Conservation (phyloP, 2,797 vertebrate species). For the Arrhamphus sclerolepis region DNA sequence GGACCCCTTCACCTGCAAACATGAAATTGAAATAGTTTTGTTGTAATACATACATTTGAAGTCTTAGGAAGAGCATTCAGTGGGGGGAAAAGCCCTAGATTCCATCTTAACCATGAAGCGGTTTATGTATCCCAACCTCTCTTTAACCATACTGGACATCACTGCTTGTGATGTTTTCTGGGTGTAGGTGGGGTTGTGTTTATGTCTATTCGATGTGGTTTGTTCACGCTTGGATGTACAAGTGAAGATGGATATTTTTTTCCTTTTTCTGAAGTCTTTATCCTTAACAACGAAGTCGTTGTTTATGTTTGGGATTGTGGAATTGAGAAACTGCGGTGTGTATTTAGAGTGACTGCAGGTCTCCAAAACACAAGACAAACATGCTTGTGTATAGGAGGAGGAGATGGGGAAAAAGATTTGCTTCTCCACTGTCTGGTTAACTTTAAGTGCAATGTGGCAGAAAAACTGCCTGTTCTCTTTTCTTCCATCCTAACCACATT, state of each 20-base stretch:
- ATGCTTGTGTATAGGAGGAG: slow-evolving; percentile 29
- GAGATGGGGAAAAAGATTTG: slow-evolving; percentile 7
- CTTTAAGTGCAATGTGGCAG: slow-evolving; percentile 49
- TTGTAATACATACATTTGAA: slow-evolving; percentile 33
- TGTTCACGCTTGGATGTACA: slow-evolving; percentile 26
- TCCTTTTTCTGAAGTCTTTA: not conserved
- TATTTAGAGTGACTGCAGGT: slow-evolving; percentile 27
- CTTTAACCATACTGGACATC: slow-evolving; percentile 58
- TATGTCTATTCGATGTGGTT: slow-evolving; percentile 24
- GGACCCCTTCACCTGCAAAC: slow-evolving; percentile 21
- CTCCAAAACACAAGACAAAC: slow-evolving; percentile 22
- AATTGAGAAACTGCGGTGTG: slow-evolving; percentile 22
- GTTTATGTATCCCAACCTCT: slow-evolving; percentile 73
- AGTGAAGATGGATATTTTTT: slow-evolving; percentile 3
- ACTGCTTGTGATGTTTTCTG: slow-evolving; percentile 37
- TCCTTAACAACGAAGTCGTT: slow-evolving; percentile 8
- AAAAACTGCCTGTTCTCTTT: slow-evolving; percentile 77
- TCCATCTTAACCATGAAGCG: slow-evolving; percentile 65
- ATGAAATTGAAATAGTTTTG: slow-evolving; percentile 43
- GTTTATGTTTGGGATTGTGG: slow-evolving; percentile 25
- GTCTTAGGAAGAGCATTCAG: slow-evolving; percentile 58
- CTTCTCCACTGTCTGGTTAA: slow-evolving; percentile 49
- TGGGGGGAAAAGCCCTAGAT: slow-evolving; percentile 63
- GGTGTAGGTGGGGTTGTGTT: slow-evolving; percentile 17
- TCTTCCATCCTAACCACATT: slow-evolving; percentile 71